phyloP scores from a whole-genome alignment of 2,113 vertebrate species.

The Lynx canadensis region DNA sequence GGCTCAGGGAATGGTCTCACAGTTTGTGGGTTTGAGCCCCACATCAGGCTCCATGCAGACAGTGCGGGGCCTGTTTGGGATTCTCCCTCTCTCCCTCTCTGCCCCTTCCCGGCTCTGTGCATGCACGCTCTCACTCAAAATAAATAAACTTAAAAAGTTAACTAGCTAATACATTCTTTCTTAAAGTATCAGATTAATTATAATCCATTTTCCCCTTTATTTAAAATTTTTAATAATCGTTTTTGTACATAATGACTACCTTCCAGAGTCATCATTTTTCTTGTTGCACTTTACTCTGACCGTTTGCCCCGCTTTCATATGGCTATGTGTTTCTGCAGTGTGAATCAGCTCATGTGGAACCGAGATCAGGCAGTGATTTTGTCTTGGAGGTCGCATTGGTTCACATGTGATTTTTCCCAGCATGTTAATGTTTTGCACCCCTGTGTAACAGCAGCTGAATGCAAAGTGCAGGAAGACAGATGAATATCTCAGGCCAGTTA shows the following conservation, averaged over 20 bases:
- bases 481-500: too few relatives aligned
- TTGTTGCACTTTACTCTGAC: neutral
- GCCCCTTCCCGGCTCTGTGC: too few relatives aligned
- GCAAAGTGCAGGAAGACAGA: neutral
- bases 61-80: too few relatives aligned
- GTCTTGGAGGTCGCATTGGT: neutral
- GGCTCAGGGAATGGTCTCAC: too few relatives aligned
- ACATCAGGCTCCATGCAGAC: too few relatives aligned
- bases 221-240: neutral
- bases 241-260: neutral
- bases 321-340: neutral
- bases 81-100: too few relatives aligned
- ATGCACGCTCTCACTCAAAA: too few relatives aligned
- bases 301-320: neutral
- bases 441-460: neutral
- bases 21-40: too few relatives aligned
- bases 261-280: neutral
- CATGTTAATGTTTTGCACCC: neutral
- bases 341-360: neutral
- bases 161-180: neutral
- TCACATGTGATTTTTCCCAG: neutral
- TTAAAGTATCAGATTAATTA: neutral
- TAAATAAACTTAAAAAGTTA: neutral
- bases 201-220: neutral
- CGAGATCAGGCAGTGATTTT: neutral